These are phyloP conservation scores for Macrosiphum euphorbiae DNA, from an alignment of 2,888 invertebrate genomes.

Conservation along the genomic window DNA sequence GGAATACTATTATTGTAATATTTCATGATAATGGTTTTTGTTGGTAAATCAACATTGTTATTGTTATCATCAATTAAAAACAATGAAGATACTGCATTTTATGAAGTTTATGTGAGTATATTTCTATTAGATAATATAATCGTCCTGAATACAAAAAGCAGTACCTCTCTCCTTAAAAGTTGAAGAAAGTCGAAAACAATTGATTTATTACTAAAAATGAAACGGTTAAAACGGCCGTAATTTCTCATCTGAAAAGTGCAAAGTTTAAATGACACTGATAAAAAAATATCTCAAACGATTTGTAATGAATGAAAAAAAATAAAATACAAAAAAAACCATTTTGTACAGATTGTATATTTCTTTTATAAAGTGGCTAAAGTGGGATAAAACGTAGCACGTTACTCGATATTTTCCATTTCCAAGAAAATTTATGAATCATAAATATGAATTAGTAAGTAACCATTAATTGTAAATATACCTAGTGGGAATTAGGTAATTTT, in stretches of 20 bases:
- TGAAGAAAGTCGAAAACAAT: background rate
- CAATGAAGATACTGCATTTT: background rate
- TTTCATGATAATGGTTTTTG: constrained; percentile 6
- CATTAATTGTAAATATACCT: no score
- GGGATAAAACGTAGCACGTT: no score
- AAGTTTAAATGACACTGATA: background rate
- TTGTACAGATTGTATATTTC: no score
- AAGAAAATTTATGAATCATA: no score
- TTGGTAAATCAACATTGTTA: background rate
- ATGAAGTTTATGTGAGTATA: background rate
- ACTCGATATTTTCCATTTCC: no score
- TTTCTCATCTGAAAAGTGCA: background rate
- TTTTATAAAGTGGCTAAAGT: no score
- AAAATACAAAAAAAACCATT: background rate
- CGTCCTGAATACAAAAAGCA: background rate
- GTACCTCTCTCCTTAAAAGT: background rate
- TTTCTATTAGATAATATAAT: background rate
- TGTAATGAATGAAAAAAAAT: background rate
- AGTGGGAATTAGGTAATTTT: no score
- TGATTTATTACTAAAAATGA: background rate
- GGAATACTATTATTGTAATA: background rate
- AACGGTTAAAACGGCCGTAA: background rate
- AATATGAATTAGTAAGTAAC: no score
- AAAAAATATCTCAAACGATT: background rate
- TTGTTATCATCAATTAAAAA: background rate